These are phyloP conservation scores for Anser brachyrhynchus DNA, from an alignment of 2,113 vertebrate species.

Conservation along the genomic window DNA sequence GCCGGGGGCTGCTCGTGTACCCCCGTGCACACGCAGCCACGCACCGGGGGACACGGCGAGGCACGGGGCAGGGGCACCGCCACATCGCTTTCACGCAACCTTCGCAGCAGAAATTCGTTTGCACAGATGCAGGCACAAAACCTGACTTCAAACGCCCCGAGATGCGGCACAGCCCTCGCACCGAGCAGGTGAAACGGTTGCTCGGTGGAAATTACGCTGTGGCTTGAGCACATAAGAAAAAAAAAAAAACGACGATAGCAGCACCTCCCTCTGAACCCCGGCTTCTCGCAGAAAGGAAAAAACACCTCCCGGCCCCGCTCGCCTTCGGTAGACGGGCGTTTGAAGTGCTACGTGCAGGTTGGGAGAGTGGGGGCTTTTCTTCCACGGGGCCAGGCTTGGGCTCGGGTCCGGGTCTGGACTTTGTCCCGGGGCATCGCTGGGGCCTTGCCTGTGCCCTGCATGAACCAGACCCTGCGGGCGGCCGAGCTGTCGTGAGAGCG, in stretches of 20 bases:
- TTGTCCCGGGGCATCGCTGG: fast-evolving
- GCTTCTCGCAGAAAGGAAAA: not conserved
- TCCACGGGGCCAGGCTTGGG: fast-evolving
- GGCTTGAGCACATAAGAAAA: not conserved
- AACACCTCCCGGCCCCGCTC: not conserved
- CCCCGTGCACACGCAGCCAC: fast-evolving
- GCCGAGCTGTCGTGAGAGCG: fast-evolving
- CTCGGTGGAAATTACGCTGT: constrained; percentile 23
- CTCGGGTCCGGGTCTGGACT: fast-evolving
- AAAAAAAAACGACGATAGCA: not conserved
- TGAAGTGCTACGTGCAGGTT: not conserved
- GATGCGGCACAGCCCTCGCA: not conserved
- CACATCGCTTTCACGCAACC: not conserved
- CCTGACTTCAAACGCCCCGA: not conserved
- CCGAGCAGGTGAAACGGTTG: not conserved
- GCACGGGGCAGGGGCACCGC: not conserved
- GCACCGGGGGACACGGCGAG: fast-evolving
- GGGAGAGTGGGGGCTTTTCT: not conserved
- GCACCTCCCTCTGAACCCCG: not conserved
- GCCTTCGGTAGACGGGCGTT: not conserved
- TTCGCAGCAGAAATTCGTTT: not conserved
- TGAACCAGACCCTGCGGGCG: fast-evolving
- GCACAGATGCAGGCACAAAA: constrained; percentile 14
- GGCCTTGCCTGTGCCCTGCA: not conserved
- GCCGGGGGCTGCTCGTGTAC: fast-evolving